Evolutionary conservation across 2,888 invertebrate genomes (phyloP), one percentile per base, ranked within the genome.

Genomic region (Gryllus longicercus): DNA sequence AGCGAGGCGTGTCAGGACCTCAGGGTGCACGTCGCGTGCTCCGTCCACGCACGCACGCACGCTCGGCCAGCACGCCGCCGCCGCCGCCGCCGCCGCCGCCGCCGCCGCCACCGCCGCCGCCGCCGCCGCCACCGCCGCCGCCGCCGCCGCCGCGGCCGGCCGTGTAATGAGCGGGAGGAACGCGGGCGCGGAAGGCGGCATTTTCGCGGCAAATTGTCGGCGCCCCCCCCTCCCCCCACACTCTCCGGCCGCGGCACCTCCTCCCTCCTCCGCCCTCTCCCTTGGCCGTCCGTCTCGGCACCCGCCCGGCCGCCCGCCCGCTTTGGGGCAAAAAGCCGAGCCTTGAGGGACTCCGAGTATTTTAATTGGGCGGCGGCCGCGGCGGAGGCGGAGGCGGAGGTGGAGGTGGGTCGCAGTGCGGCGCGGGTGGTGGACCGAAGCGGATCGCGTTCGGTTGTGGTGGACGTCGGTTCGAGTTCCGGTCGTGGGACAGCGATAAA

Each of bases 201-300:
- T 63, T 63, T 63, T 63, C 63, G 63, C 63, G 16, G 63, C 63
- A 63, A 63, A 63, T 63, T 63, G n/a, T 63, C 63, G 63, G n/a
- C 63, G 16, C 16, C 63, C 16, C 8, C 63, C 63, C 12, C 16
- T 63, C 63, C 4, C 63, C n/a, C 63, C 63, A 0, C 8, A 14
- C 63, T 18, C 63, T n/a, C 63, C 14, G 16, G 14, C n/a, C 63
- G 0, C 63, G 63, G 16, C n/a, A 3, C 8, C 63, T 63, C 8
- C 63, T n/a, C 14, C 16, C 14, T 3, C 63, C 14, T 16, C 16
- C 63, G 5, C 63, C 11, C n/a, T 16, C 63, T 10, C 63, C 63
- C n/a, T 8, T 63, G 63, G n/a, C 63, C 63, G 5, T 11, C 63
- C 14, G 10, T 1, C n/a, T 16, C 63, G 16, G 14, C 63, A 63